Evolutionary conservation across 2,888 invertebrate genomes (phyloP).

Genomic region (Tipula unca): DNA sequence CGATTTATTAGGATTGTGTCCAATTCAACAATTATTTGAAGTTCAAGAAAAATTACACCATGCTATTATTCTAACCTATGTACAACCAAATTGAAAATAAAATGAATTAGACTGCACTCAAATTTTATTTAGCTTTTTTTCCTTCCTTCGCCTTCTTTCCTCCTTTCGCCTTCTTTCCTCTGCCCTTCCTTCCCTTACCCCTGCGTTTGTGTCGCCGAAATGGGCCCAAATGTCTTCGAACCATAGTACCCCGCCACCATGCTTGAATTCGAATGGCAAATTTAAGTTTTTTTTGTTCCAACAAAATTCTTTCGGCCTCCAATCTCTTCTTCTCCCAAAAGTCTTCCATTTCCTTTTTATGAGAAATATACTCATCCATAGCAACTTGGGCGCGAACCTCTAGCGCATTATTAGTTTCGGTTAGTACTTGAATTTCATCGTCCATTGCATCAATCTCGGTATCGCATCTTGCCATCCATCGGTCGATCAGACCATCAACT

Average conservation of each 20-base stretch:
- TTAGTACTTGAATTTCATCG: slow-evolving; percentile 29
- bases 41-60: too few species aligned
- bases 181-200: slow-evolving; percentile 28
- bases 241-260: slow-evolving; percentile 60
- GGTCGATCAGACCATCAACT: slow-evolving; percentile 29
- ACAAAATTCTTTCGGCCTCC: slow-evolving; percentile 31
- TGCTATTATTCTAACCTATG: too few species aligned
- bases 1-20: too few species aligned
- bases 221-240: slow-evolving; percentile 51
- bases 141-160: neutral
- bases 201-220: slow-evolving; percentile 44
- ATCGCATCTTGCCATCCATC: slow-evolving; percentile 34
- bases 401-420: slow-evolving; percentile 31
- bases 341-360: slow-evolving; percentile 32
- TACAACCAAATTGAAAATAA: too few species aligned
- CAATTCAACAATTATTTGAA: too few species aligned
- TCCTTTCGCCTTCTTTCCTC: neutral
- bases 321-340: slow-evolving; percentile 34
- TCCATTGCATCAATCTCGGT: slow-evolving; percentile 30
- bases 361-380: slow-evolving; percentile 30
- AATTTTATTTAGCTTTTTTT: neutral
- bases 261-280: slow-evolving; percentile 39
- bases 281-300: slow-evolving; percentile 33
- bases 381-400: slow-evolving; percentile 31
- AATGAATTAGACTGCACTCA: neutral